Base-by-base conservation (phyloP, 2,797 vertebrate species). In the Choloepus didactylus region DNA sequence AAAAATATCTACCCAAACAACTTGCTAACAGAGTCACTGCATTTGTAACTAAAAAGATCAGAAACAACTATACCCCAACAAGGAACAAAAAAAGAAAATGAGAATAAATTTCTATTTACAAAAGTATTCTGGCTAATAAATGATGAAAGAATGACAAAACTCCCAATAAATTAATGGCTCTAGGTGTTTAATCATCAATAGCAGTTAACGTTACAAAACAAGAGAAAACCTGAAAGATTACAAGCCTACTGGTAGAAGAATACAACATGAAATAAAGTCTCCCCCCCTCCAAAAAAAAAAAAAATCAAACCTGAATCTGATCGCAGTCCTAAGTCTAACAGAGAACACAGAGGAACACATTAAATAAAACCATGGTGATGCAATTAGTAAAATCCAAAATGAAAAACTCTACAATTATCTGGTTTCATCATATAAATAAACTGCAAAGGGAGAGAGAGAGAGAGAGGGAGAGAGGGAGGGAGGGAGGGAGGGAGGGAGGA, bases 1-100 rank as follows among this genome's bases (percentile, higher is more conserved):
- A 79, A 95, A 96, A 97, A 86, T 15, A 93, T 29, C 69, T 62
- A 59, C 64, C 35, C 70, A 79, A 95, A 93, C 0, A 11, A 67
- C 41, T 72, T 60, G 73, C 62, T 76, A 73, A 77, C 27, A 82
- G 6, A 86, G 72, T 51, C 84, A 89, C 9, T 70, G 38, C 54
- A 81, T 77, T 86, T 93, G 35, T 86, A 89, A 92, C 54, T 62
- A 94, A 15, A 82, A n/a, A 59, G 23, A 87, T n/a, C 60, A 91
- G 16, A 86, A 1, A 85, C 49, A 56, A 15, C n/a, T 69, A 73
- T 21, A 73, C 15, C 16, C 15, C 21, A 72, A 31, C 54, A 69
- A 35, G 16, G 38, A 87, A 60, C 19, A 35, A 82, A 88, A 90
- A 85, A 1, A 54, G 9, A 70, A 79, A n/a, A 79, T 31, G 60